Evolutionary conservation across 1,140 invertebrate species (phyloP).

Genomic region (Heterodera carotae): DNA sequence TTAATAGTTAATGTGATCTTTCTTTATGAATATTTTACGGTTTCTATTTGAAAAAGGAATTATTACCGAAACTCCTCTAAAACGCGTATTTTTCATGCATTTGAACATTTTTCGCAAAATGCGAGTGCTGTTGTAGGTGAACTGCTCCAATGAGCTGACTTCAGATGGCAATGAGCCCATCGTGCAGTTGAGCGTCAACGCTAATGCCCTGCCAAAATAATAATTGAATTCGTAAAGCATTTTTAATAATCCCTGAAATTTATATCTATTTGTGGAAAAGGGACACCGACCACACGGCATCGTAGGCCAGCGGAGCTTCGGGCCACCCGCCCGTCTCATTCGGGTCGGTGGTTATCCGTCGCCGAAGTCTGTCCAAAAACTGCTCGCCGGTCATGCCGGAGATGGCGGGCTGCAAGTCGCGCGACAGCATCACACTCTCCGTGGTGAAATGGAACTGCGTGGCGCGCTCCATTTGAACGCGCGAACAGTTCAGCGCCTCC

Average conservation of each 20-base stretch:
- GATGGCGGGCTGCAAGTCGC: conserved; percentile 55
- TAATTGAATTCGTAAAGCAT: not conserved
- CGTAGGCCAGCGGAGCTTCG: conserved; percentile 95
- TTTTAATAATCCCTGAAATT: no score
- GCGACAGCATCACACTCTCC: conserved; percentile 86
- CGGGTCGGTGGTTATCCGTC: conserved; percentile 57
- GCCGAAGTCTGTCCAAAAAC: conserved; percentile 53
- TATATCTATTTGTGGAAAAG: not conserved
- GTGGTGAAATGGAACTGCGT: conserved; percentile 96
- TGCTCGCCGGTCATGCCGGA: conserved; percentile 61
- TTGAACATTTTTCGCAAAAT: conserved; percentile 92
- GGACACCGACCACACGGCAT: conserved; percentile 84
- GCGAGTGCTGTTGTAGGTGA: conserved; percentile 92
- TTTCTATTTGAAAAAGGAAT: no score
- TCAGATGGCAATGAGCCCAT: conserved; percentile 76
- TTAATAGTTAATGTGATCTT: no score
- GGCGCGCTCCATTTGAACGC: conserved; percentile 75
- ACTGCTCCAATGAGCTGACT: conserved; percentile 77
- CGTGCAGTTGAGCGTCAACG: conserved; percentile 82
- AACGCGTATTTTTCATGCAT: conserved; percentile 94
- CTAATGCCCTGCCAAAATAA: conserved; percentile 56
- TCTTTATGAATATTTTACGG: no score
- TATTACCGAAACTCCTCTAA: conserved; percentile 89
- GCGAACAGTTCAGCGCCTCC: conserved; percentile 86
- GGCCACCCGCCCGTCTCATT: conserved; percentile 77